phyloP scores from a whole-genome alignment of 2,113 vertebrate genomes.

The Sporophila hypoxantha region DNA sequence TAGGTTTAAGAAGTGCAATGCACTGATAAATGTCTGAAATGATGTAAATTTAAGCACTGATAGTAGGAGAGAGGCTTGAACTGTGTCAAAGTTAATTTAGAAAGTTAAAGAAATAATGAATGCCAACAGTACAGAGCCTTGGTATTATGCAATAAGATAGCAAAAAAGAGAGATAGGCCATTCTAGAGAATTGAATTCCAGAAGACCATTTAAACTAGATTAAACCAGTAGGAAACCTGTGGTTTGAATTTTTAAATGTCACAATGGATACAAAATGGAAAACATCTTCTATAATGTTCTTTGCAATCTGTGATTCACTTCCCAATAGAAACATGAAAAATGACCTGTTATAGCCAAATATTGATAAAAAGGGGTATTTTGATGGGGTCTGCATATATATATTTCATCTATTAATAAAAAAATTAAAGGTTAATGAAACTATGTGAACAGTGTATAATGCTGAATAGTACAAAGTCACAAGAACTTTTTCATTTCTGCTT shows the following conservation, averaged over 20 bases:
- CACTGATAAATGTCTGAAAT: not conserved
- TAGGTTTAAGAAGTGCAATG: not conserved
- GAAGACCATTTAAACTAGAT: not conserved
- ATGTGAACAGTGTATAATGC: not conserved
- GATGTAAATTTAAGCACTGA: not conserved
- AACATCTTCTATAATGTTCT: not conserved
- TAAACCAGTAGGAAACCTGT: not conserved
- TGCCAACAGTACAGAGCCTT: not conserved
- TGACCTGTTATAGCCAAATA: not conserved
- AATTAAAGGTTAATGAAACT: not conserved
- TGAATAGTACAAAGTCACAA: not conserved
- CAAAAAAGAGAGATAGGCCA: not conserved
- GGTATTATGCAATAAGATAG: not conserved
- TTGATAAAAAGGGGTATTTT: not conserved
- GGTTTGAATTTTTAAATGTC: not conserved
- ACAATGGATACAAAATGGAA: not conserved
- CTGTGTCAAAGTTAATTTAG: not conserved
- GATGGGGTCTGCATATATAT: not conserved
- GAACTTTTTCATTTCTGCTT: not conserved
- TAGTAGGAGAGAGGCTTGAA: not conserved
- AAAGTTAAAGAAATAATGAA: not conserved
- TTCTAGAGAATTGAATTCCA: not conserved
- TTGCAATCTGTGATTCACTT: not conserved
- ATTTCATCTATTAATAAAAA: not conserved
- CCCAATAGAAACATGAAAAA: not conserved